A percentile compares a stretch with the other conserved stretches of the same genome.
These are phyloP conservation scores for Nasonovia ribisnigri DNA, from an alignment of 2,888 invertebrate species.

Conservation along the genomic window DNA sequence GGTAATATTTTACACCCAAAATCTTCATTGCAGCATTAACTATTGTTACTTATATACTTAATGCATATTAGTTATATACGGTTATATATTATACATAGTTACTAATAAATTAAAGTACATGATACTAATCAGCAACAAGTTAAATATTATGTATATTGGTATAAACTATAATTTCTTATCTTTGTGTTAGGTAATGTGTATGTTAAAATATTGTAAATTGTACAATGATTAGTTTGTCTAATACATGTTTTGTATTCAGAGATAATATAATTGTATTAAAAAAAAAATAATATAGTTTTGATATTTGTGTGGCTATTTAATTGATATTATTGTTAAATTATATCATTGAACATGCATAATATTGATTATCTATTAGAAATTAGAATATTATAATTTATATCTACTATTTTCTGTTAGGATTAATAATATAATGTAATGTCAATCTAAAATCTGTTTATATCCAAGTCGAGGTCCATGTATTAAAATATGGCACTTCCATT, in stretches of 20 bases:
- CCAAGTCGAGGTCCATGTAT: no score
- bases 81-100: not conserved
- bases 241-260: no score
- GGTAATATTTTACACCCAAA: not conserved
- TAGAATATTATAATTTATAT: no score
- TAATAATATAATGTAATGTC: not conserved
- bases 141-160: not conserved
- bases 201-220: not conserved
- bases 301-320: not conserved
- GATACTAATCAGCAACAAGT: not conserved
- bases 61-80: not conserved
- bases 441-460: not conserved
- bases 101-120: not conserved
- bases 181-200: not conserved
- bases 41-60: not conserved
- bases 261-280: not conserved
- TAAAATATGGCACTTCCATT: no score
- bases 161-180: not conserved
- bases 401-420: not conserved
- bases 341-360: not conserved
- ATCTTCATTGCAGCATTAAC: not conserved
- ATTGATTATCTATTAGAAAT: not conserved
- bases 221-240: not conserved
- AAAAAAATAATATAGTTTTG: not conserved
- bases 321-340: not conserved